These are phyloP conservation scores for Heterocephalus glaber DNA, from an alignment of 2,113 vertebrate species.

Conservation along the genomic window DNA sequence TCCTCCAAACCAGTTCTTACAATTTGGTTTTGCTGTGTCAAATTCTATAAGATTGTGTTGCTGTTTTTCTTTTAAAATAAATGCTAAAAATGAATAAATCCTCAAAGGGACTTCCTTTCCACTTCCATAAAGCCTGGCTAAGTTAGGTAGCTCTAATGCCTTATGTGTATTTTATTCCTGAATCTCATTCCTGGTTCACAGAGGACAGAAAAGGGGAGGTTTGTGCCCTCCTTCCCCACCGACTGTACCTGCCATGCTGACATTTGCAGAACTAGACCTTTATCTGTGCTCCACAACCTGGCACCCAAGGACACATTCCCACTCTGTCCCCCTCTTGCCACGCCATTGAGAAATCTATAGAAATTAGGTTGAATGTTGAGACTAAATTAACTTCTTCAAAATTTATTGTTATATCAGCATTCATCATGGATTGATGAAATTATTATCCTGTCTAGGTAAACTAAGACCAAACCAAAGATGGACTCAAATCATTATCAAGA, in stretches of 20 bases:
- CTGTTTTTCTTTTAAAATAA: conserved; percentile 13
- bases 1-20: neutral
- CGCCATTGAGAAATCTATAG: neutral
- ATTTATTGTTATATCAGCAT: neutral
- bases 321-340: neutral
- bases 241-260: neutral
- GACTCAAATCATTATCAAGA: neutral
- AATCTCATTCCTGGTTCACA: neutral
- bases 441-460: neutral
- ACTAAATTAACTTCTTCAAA: conserved; percentile 8
- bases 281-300: neutral
- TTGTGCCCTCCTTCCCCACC: fast-evolving
- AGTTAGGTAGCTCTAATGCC: neutral
- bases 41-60: neutral
- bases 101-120: neutral
- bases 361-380: neutral
- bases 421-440: neutral
- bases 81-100: neutral
- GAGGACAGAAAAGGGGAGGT: neutral
- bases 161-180: neutral
- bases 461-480: conserved; percentile 3
- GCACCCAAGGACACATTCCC: fast-evolving
- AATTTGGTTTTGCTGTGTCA: neutral
- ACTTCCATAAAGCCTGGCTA: neutral
- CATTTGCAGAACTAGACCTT: neutral